Base-by-base conservation (phyloP, 2,113 vertebrate species). In the Nothocercus julius region DNA sequence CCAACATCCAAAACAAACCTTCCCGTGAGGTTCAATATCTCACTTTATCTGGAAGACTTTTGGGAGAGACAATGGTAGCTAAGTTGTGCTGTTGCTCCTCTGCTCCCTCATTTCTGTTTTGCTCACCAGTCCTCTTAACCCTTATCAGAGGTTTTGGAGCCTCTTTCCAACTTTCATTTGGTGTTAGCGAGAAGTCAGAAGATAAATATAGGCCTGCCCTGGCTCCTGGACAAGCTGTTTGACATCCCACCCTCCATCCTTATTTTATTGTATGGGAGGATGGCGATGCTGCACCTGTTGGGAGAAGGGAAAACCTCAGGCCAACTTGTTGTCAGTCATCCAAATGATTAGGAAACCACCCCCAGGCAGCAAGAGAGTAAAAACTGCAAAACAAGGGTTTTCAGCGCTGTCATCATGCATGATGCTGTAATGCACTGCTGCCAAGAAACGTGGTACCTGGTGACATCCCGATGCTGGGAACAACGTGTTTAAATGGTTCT, bases 361-460 rank as follows among this genome's bases (percentile, higher is more conserved):
- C 58, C 74, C 28, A 1, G 78, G 78, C 62, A 79, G 53, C 0
- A 0, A 76, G 79, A 92, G 32, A 86, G 80, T 82, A 45, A 79
- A 95, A 92, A 40, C 67, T 78, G 80, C 42, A 74, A 92, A 89
- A 76, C 49, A 88, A 88, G 79, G 64, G 80, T 79, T 88, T 94
- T 67, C 67, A 73, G 76, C 0, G 1, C 54, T 81, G 73, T 85
- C 82, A 81, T 45, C 47, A 66, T 30, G 42, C 17, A 15, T 8
- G 53, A 70, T 56, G 80, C 58, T 59, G n/a, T 1, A 10, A 85
- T 40, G 67, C 21, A 69, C 16, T 82, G 87, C 75, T 94, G 82
- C 93, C 92, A 94, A 86, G 47, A 56, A 38, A 20, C 10, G 1
- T 38, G 62, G n/a, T 58, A 89, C 64, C 45, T 78, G n/a, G 74